phyloP scores from a whole-genome alignment of 2,113 vertebrate species.

The Python bivittatus region DNA sequence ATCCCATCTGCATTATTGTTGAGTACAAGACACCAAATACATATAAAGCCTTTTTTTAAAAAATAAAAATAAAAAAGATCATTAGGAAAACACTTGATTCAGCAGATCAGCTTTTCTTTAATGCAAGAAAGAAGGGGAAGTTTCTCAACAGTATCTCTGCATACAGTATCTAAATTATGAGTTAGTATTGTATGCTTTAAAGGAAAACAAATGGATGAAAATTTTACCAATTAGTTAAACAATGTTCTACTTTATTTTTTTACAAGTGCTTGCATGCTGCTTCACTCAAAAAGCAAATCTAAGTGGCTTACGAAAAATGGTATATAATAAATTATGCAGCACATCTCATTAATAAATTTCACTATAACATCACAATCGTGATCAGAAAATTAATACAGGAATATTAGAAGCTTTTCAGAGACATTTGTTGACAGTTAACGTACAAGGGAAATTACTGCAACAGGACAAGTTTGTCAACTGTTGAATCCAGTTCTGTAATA shows the following conservation, averaged over 20 bases:
- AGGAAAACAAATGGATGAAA: neutral
- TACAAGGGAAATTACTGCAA: neutral
- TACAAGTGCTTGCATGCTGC: neutral
- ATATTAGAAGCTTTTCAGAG: neutral
- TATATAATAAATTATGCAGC: neutral
- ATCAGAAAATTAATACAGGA: neutral
- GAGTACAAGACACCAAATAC: conserved; percentile 33
- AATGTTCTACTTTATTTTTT: neutral
- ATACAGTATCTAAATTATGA: neutral
- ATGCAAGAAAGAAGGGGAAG: neutral
- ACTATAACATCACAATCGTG: neutral
- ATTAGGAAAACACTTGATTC: conserved; percentile 23
- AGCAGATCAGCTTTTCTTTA: conserved; percentile 29
- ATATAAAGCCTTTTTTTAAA: neutral
- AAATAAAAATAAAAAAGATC: neutral
- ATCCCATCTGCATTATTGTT: conserved; percentile 14
- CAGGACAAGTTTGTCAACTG: neutral
- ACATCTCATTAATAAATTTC: neutral
- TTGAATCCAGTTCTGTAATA: neutral
- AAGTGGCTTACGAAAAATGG: neutral
- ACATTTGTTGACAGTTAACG: neutral
- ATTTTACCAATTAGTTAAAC: neutral
- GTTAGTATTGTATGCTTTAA: neutral
- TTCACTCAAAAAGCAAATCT: neutral
- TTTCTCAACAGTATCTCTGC: conserved; percentile 14